Evolutionary conservation across 1,140 invertebrate genomes (phyloP), one percentile per base, ranked within the genome.

Genomic region (Babylonia areolata): DNA sequence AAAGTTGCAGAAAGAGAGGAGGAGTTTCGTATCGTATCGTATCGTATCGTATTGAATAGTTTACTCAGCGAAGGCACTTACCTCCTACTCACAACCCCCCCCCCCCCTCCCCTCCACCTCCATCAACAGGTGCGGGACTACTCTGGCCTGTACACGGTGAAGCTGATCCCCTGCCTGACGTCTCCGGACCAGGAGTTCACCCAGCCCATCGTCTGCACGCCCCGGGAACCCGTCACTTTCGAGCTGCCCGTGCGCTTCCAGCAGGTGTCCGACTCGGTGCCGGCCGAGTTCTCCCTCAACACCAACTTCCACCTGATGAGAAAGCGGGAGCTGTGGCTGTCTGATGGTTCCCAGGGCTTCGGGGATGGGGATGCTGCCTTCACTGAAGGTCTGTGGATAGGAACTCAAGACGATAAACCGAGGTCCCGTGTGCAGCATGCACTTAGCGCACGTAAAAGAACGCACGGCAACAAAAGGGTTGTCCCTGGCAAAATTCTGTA

Each of bases 191-290:
- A 92, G 75, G 84, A 88, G 33, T 94, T 91, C 89, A 86, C 88
- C 6, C 71, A 87, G 17, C 91, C 92, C 35, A 79, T 91, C 28
- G 87, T 78, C 31, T 95, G 94, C 88, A 91, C 91, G 46, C 93
- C 94, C 11, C 86, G 90, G 58, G 87, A 92, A 1, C 91, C 91
- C 20, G 86, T 94, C 39, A 91, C 88, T 87, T 95, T 95, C 89
- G 91, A 93, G 71, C 90, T 95, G 28, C 92, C 94, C 75, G 91
- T 95, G 85, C 86, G 93, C 81, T 93, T 95, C 86, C 94, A 95
- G 87, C 94, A 94, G 88, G 91, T 94, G 73, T 94, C 92, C 85
- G 94, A 95, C 82, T 93, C 93, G 31, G 93, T 94, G 28, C 91
- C 94, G 9, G 87, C 91, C 2, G 87, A 93, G 82, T 94, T 91